Conservation (phyloP, 2,888 invertebrate genomes). For the Volucella inflata region DNA sequence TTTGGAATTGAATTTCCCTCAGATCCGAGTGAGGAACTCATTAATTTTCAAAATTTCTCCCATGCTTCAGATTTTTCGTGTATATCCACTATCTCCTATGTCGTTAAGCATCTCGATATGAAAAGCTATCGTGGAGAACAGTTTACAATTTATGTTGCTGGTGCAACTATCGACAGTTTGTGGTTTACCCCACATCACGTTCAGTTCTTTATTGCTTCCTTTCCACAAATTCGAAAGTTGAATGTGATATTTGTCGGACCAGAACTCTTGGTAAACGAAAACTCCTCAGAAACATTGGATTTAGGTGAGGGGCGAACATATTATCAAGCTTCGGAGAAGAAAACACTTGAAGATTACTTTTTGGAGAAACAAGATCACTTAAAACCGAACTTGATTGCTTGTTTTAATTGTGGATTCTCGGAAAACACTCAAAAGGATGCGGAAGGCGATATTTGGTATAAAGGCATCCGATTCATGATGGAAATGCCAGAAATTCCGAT, state of each 20-base stretch:
- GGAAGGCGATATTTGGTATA: slow-evolving; percentile 67
- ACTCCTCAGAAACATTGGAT: neutral
- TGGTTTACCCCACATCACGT: slow-evolving; percentile 79
- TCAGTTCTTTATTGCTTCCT: slow-evolving; percentile 79
- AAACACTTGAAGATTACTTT: slow-evolving; percentile 76
- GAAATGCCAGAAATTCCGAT: slow-evolving; percentile 78
- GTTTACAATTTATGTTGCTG: slow-evolving; percentile 78
- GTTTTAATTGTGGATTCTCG: slow-evolving; percentile 80
- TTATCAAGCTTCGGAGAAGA: slow-evolving; percentile 49
- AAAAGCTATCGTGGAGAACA: slow-evolving; percentile 22
- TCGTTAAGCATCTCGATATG: slow-evolving; percentile 72
- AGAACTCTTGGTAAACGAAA: slow-evolving; percentile 32
- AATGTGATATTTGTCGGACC: slow-evolving; percentile 79
- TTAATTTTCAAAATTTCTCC: slow-evolving; percentile 78
- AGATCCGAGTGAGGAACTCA: slow-evolving; percentile 71
- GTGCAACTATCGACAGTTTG: slow-evolving; percentile 76
- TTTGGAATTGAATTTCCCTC: slow-evolving; percentile 69
- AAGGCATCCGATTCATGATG: slow-evolving; percentile 77
- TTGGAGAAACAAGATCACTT: slow-evolving; percentile 50
- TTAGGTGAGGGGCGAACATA: slow-evolving; percentile 65
- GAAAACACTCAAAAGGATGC: slow-evolving; percentile 58
- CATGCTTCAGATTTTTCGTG: slow-evolving; percentile 79
- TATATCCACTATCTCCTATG: slow-evolving; percentile 78
- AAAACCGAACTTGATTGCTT: slow-evolving; percentile 77
- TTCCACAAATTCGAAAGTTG: slow-evolving; percentile 76